Evolutionary conservation across 2,888 invertebrate species (phyloP).

Genomic region (Pasiphila rectangulata): DNA sequence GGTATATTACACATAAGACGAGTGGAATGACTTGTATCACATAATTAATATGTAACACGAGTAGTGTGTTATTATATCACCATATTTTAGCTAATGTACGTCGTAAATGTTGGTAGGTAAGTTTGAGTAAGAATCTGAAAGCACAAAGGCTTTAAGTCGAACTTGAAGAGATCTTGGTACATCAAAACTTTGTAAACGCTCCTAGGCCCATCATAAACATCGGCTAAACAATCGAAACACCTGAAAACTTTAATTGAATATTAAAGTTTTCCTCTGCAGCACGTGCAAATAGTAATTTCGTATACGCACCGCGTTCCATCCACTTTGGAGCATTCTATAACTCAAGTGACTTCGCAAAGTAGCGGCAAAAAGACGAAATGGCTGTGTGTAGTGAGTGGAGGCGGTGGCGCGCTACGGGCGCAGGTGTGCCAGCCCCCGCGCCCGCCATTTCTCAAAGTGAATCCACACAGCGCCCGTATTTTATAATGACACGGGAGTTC

Average conservation of each 20-base stretch:
- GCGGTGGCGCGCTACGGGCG: conserved; percentile 43
- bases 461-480: conserved; percentile 71
- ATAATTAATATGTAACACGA: conserved; percentile 21
- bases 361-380: conserved; percentile 49
- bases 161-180: conserved; percentile 6
- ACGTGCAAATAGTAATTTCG: conserved; percentile 24
- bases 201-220: conserved; percentile 14
- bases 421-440: conserved; percentile 64
- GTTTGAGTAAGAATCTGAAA: background rate
- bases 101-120: background rate
- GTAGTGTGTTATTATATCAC: conserved; percentile 2
- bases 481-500: conserved; percentile 75
- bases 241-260: conserved; percentile 25
- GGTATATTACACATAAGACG: conserved; percentile 16
- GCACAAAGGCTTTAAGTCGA: background rate
- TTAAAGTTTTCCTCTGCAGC: conserved; percentile 26
- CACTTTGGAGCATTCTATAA: conserved; percentile 43
- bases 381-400: conserved; percentile 40
- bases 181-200: conserved; percentile 4
- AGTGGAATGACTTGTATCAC: conserved; percentile 17
- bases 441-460: conserved; percentile 77
- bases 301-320: conserved; percentile 29
- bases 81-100: background rate
- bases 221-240: conserved; percentile 17
- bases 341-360: conserved; percentile 47